Evolutionary conservation across 1,140 invertebrate species (phyloP), one percentile per base, ranked within the genome.

Genomic region (Anastrepha obliqua): DNA sequence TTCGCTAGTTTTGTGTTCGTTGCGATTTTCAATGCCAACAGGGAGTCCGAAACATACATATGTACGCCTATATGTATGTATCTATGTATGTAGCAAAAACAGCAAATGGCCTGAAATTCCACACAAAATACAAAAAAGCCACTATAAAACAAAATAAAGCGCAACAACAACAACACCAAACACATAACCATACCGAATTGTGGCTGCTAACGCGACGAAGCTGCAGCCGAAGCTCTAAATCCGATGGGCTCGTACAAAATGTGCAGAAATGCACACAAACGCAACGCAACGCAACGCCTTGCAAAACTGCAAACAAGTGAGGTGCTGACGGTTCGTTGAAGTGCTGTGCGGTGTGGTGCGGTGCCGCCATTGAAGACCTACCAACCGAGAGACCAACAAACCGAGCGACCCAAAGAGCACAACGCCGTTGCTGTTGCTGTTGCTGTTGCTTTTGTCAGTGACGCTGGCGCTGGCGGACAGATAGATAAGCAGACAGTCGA

Each of bases 361-460:
- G 44, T 15, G 74, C 47, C 8, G 74, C 20, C 7, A 9, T 81
- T 15, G 87, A 85, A 88, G 87, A 86, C 87, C 87, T 88, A 90
- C 88, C 87, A 89, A 88, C 89, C 87, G 87, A 89, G 87, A 88
- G 88, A 87, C 88, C 87, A 89, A 81, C 47, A 78, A 78, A 78
- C 74, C 74, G 74, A 89, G 87, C 89, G 89, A 90, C 88, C 89
- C 89, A 89, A 89, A 90, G 74, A 81, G 74, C 74, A 81, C 51
- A 81, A 51, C 47, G 42, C 17, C 42, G 17, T 47, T 51, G 44
- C n/a, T 78, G 47, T 13, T 20, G 17, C 17, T 15, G 17, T 47
- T 47, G 44, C n/a, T 78, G 47, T 13, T 20, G 17, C 29, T 29
- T 29, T n/a, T n/a, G 9, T 13, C 7, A 62, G 3, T 1, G 51